Evolutionary conservation across 1,140 invertebrate genomes (phyloP), one percentile per base, ranked within the genome.

Genomic region (Brachionus angularis): DNA sequence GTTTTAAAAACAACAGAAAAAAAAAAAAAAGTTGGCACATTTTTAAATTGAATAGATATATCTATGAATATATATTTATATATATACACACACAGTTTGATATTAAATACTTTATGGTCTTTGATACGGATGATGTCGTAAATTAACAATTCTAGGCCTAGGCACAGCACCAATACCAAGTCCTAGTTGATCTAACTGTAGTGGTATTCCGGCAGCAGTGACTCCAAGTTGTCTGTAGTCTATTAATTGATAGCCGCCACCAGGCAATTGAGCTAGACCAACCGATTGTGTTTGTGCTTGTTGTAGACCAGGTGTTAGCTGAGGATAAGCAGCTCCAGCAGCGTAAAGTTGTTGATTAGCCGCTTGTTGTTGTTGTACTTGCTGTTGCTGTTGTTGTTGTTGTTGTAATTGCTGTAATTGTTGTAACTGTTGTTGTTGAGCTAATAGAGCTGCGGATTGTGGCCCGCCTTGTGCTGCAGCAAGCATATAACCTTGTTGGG

Each of bases 81-180:
- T n/a, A n/a, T n/a, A n/a, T n/a, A n/a, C n/a, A n/a, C 53, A 58
- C 53, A 31, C 39, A 58, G 12, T 14, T 42, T 36, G 5, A 33
- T 34, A 42, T 2, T 29, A 21, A 39, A 29, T 36, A 36, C 21
- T 58, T 21, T 33, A 58, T 58, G 33, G 53, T 58, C 53, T 58
- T 42, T 58, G 53, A 39, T 58, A 58, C 8, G 53, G 53, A 58
- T 58, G 53, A 36, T 58, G 53, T 39, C 53, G 36, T 2, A 34
- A 31, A 23, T 58, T 31, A 29, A 58, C 21, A 1, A 58, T 21
- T 23, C 33, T 36, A 10, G 18, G 21, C 39, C 53, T 36, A 23
- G 36, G 53, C 12, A 58, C 34, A 14, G 33, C 39, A 3, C 8
- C 39, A 3, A 42, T 3, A 7, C 52, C 4, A 34, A n/a, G n/a